phyloP scores from a whole-genome alignment of 1,140 invertebrate genomes.

The Bombus confusus region DNA sequence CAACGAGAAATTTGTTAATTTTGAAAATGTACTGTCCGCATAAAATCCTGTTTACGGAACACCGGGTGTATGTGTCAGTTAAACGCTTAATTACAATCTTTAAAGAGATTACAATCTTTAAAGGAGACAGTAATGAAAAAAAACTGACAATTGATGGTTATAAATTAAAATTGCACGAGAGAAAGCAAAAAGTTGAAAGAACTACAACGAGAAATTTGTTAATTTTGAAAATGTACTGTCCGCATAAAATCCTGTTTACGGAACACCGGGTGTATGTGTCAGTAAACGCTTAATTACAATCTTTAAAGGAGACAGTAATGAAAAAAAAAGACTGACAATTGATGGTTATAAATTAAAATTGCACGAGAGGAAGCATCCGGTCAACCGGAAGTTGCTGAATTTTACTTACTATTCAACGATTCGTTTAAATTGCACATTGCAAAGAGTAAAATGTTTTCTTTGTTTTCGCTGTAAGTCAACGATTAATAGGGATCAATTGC shows the following conservation, averaged over 20 bases:
- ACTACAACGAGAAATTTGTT: neutral
- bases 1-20: neutral
- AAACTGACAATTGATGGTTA: no score
- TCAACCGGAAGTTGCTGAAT: neutral
- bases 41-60: no score
- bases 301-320: neutral
- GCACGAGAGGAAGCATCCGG: neutral
- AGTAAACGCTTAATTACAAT: no score
- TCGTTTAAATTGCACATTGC: neutral
- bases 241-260: no score
- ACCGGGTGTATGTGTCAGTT: rapidly evolving
- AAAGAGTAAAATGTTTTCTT: neutral
- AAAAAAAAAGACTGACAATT: neutral
- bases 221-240: neutral
- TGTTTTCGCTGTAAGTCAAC: no score
- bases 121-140: no score
- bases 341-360: neutral
- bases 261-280: rapidly evolving
- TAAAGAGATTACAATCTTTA: no score
- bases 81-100: no score
- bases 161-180: neutral
- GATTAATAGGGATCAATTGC: neutral
- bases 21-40: neutral
- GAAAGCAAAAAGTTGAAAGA: neutral
- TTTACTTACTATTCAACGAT: neutral